Evolutionary conservation across 2,888 invertebrate species (phyloP).

Genomic region (Trichopoda pennipes): DNA sequence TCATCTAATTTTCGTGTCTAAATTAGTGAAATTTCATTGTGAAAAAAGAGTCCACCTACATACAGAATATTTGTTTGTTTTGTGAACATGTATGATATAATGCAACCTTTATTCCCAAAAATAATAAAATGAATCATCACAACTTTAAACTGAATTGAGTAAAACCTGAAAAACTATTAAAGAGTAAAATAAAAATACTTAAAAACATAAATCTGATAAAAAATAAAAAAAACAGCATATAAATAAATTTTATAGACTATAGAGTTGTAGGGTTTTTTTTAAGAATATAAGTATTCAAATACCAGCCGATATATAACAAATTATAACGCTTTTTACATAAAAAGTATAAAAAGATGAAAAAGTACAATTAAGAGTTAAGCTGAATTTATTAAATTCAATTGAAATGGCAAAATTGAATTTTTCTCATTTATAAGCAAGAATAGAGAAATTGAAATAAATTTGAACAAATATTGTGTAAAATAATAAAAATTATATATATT

Average conservation of each 20-base stretch:
- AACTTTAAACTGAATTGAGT: slow-evolving; percentile 8
- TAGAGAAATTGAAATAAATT: slow-evolving; percentile 2
- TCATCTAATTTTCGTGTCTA: no score
- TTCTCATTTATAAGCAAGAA: not conserved
- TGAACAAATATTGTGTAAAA: not conserved
- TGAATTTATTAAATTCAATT: slow-evolving; percentile 42
- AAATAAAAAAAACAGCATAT: not conserved
- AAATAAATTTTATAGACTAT: slow-evolving; percentile 20
- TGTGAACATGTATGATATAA: slow-evolving; percentile 60
- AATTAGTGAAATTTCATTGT: no score
- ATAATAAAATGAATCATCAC: slow-evolving; percentile 28
- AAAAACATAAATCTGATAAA: not conserved
- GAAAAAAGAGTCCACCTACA: no score
- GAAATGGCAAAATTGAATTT: slow-evolving; percentile 45
- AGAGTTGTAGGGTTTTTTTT: not conserved
- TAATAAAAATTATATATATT: not conserved
- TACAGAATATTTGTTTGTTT: slow-evolving; percentile 13
- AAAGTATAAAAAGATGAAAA: not conserved
- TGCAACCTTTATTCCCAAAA: slow-evolving; percentile 58
- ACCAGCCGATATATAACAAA: slow-evolving; percentile 24
- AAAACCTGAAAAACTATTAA: slow-evolving; percentile 1
- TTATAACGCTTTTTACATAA: slow-evolving; percentile 4
- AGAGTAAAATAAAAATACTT: slow-evolving; percentile 20
- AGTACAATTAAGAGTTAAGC: not conserved
- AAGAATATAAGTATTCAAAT: slow-evolving; percentile 12